These are phyloP conservation scores for Dugesia japonica DNA, from an alignment of 2,888 invertebrate genomes.

Conservation along the genomic window DNA sequence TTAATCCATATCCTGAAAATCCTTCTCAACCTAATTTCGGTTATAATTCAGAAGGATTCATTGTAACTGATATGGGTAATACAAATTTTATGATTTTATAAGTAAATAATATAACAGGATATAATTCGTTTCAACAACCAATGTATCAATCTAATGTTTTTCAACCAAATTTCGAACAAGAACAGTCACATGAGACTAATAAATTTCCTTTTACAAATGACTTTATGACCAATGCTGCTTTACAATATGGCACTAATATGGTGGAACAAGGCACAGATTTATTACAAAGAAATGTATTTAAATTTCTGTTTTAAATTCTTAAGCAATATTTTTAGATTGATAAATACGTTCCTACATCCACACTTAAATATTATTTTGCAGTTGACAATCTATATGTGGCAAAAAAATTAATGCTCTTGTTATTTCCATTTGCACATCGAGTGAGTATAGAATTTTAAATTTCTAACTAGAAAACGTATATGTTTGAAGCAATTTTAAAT, in stretches of 20 bases:
- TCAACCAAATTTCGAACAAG: background rate
- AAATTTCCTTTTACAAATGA: background rate
- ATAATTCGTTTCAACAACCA: background rate
- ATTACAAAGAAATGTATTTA: constrained; percentile 53
- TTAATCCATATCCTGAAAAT: constrained; percentile 1
- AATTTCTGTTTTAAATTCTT: constrained; percentile 32
- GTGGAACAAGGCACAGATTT: constrained; percentile 64
- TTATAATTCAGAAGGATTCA: background rate
- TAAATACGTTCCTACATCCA: constrained; percentile 70
- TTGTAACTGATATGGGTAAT: constrained; percentile 12
- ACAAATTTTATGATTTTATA: too few species aligned
- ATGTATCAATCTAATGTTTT: too few species aligned
- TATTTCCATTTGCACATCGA: constrained; percentile 83
- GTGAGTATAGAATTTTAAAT: too few species aligned
- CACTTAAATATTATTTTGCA: constrained; percentile 89
- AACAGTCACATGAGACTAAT: background rate
- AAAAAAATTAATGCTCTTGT: constrained; percentile 68
- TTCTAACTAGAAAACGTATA: too few species aligned
- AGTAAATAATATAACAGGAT: too few species aligned
- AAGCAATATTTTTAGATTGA: constrained; percentile 55
- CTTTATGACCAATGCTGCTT: constrained; percentile 61
- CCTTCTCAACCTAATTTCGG: background rate
- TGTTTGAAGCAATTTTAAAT: too few species aligned
- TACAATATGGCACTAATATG: constrained; percentile 74
- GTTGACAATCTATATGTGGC: constrained; percentile 88